A percentile compares a stretch with the other conserved stretches of the same genome.
phyloP scores from a whole-genome alignment of 2,113 vertebrate species.

The Chaenocephalus aceratus region DNA sequence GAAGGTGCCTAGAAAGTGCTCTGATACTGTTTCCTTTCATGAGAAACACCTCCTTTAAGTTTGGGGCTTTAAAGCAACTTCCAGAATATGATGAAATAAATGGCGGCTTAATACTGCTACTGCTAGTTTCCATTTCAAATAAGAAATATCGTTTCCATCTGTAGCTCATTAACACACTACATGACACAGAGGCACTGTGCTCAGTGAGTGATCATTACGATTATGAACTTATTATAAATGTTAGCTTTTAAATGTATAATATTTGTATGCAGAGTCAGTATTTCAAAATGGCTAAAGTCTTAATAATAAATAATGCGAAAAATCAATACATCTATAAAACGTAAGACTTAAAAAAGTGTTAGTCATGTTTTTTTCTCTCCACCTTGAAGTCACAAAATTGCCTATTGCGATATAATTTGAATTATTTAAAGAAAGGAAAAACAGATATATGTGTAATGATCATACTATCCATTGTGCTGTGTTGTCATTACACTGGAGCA shows the following conservation, averaged over 20 bases:
- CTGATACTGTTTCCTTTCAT: neutral
- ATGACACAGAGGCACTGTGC: too few relatives aligned
- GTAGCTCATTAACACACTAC: neutral
- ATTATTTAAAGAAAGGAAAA: neutral
- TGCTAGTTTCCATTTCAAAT: neutral
- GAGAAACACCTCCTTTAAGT: neutral
- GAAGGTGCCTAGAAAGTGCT: neutral
- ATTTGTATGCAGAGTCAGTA: too few relatives aligned
- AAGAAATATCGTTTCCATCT: neutral
- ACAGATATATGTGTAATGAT: slow-evolving; percentile 1
- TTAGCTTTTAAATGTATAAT: too few relatives aligned
- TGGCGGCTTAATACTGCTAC: neutral
- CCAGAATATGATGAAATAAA: neutral
- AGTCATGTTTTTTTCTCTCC: neutral
- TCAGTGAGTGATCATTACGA: neutral
- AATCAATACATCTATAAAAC: too few relatives aligned
- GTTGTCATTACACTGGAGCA: slow-evolving; percentile 65
- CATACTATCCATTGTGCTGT: slow-evolving; percentile 30
- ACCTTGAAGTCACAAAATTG: neutral
- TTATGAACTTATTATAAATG: too few relatives aligned
- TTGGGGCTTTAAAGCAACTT: neutral
- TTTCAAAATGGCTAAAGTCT: too few relatives aligned
- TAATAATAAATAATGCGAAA: too few relatives aligned
- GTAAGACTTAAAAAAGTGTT: too few relatives aligned
- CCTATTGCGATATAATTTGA: neutral